Evolutionary conservation across 2,113 vertebrate species (phyloP).

Genomic region (Catharus fuscescens): DNA sequence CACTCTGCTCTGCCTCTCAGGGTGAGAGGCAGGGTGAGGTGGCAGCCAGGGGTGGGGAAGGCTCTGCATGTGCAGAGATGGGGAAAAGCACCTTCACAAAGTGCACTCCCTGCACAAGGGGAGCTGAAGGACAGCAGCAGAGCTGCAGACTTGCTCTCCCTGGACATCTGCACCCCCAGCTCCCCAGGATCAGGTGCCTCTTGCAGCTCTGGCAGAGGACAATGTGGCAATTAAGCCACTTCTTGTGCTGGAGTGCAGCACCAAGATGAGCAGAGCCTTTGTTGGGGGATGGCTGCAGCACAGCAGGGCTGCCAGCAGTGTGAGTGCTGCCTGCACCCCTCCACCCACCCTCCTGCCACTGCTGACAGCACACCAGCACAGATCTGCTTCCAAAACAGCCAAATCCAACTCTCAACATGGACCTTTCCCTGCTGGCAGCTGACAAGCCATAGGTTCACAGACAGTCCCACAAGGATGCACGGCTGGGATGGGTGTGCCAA

Average conservation of each 20-base stretch:
- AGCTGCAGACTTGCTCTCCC: not conserved
- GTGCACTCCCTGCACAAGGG: not conserved
- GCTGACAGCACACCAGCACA: not conserved
- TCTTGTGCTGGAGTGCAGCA: not conserved
- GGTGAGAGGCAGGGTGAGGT: fast-evolving
- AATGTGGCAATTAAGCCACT: not conserved
- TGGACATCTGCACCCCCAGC: fast-evolving
- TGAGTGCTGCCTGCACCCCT: not conserved
- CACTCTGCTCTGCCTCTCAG: not conserved
- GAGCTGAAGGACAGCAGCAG: not conserved
- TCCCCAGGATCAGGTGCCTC: not conserved
- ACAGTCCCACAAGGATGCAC: not conserved
- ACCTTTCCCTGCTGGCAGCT: not conserved
- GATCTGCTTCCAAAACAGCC: not conserved
- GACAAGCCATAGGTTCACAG: not conserved
- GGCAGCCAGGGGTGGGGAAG: not conserved
- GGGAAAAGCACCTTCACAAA: not conserved
- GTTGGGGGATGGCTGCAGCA: fast-evolving
- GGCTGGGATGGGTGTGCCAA: not conserved
- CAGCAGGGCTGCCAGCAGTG: not conserved
- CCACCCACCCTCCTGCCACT: fast-evolving
- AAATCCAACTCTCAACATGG: not conserved
- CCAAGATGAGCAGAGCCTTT: not conserved
- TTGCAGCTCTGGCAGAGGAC: not conserved
- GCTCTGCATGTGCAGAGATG: not conserved